Percentiles rank a stretch among this genome's conserved stretches.
Conservation (phyloP, 1,140 invertebrate species). For the Anastatus disparis region DNA sequence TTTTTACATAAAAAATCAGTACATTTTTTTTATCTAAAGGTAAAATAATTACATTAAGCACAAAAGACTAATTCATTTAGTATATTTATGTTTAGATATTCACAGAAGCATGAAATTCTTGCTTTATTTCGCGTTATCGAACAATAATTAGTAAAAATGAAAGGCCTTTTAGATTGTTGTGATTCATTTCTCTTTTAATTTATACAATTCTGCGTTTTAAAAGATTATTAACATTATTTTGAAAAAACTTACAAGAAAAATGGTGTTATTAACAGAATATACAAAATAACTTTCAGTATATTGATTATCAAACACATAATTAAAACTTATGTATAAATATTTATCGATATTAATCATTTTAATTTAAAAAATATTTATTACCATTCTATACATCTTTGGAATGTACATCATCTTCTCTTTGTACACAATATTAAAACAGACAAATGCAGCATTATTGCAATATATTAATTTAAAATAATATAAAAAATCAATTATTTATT, state of each 20-base stretch:
- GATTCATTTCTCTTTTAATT: no score
- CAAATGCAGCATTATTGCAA: not conserved
- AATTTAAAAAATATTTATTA: no score
- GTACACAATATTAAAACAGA: not conserved
- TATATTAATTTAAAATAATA: constrained; percentile 9
- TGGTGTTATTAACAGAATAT: no score
- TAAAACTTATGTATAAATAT: no score
- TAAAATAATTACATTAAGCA: constrained; percentile 33
- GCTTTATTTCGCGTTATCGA: constrained; percentile 19
- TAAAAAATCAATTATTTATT: constrained; percentile 12
- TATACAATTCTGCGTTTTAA: no score
- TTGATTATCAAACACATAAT: no score
- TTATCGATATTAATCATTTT: no score
- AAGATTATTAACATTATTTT: no score
- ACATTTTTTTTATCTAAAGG: constrained; percentile 12
- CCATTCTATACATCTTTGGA: no score
- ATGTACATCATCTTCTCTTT: not conserved
- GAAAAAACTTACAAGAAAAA: no score
- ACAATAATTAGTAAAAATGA: constrained; percentile 14
- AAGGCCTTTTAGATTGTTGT: not conserved
- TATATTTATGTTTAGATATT: constrained; percentile 23
- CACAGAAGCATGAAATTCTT: constrained; percentile 12
- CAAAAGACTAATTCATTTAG: constrained; percentile 21
- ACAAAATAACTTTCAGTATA: no score
- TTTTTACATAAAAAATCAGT: constrained; percentile 27